These are phyloP conservation scores for Dryoscopus gambensis DNA, from an alignment of 2,113 vertebrate genomes.

Conservation along the genomic window DNA sequence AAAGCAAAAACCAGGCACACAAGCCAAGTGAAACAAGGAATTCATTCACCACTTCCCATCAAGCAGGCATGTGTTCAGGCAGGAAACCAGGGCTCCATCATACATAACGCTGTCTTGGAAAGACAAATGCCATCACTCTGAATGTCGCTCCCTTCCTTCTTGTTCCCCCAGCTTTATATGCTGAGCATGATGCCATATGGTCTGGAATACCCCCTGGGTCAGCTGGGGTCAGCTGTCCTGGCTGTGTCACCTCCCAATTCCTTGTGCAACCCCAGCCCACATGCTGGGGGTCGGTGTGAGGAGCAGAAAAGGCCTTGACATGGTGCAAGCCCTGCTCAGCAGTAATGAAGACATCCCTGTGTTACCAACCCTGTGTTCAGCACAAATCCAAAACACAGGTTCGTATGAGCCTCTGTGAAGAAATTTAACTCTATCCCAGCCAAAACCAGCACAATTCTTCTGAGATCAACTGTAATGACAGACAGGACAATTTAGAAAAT, in stretches of 20 bases:
- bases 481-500: not conserved
- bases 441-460: not conserved
- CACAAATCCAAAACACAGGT: not conserved
- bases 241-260: not conserved
- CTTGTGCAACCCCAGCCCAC: not conserved
- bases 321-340: not conserved
- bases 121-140: not conserved
- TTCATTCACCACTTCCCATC: not conserved
- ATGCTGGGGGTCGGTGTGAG: not conserved
- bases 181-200: fast-evolving
- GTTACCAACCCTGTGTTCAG: not conserved
- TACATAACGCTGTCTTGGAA: fast-evolving
- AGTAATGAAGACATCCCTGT: not conserved
- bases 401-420: not conserved
- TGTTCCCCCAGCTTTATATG: not conserved
- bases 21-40: not conserved
- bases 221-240: not conserved
- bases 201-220: not conserved
- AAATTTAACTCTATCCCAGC: not conserved
- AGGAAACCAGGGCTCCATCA: not conserved
- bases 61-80: not conserved
- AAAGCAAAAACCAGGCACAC: not conserved
- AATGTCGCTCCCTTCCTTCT: not conserved
- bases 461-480: not conserved
- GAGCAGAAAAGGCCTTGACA: not conserved